Base-by-base conservation (phyloP, 2,113 vertebrate genomes). In the Syngnathus floridae region DNA sequence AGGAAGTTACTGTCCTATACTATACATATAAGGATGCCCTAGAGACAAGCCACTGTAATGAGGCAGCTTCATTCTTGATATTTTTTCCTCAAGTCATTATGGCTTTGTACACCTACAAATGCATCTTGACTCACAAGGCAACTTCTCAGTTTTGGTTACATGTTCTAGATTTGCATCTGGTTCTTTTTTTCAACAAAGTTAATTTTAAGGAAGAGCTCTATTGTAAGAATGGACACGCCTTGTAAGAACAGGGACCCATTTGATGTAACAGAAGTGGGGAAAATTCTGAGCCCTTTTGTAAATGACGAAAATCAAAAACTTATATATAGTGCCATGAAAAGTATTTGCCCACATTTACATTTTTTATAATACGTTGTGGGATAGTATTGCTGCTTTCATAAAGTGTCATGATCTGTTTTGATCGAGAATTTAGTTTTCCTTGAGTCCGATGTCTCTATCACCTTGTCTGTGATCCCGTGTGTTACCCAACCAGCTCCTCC, bases 161-260 rank as follows among this genome's bases (percentile, higher is more conserved):
- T 22, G 19, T n/a, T 6, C 14, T 26, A 35, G 26, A 14, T 60
- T 73, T 6, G 69, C 4, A 17, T 36, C 56, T 1, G 70, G 49
- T 66, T 62, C 63, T 2, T 55, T 19, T 64, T 26, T 31, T 2
- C 41, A 62, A 9, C 62, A 41, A 31, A 35, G 16, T 21, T 35
- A 56, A 65, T n/a, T 52, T 65, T 38, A 38, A 19, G 4, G 41
- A 63, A 17, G 38, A 38, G 54, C 21, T 19, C 46, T n/a, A 54
- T 38, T 46, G 17, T 62, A 43, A 11, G 2, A 9, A 63, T 52
- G 61, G 31, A 60, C 57, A 46, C 65, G 43, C 51, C 4, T 65
- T 72, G 13, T 70, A 45, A 67, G 66, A 6, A 69, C 66, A 12
- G 65, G 45, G 61, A 59, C 22, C 62, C 19, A 2, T 60, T 63